phyloP scores from a whole-genome alignment of 2,888 invertebrate species.

The Ommatoiulus sabulosus region DNA sequence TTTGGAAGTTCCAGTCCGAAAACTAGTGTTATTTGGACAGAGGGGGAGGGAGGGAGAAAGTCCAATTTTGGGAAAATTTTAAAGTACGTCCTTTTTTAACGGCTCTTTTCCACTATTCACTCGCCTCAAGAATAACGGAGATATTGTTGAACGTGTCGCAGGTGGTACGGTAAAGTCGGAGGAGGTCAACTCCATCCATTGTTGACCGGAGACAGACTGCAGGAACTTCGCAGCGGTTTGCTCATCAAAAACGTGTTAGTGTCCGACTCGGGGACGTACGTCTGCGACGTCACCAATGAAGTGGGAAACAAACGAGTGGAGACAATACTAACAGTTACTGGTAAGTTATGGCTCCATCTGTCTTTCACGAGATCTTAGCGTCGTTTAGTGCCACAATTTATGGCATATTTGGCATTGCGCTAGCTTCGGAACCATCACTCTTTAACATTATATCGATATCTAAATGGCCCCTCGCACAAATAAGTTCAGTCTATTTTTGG shows the following conservation, averaged over 20 bases:
- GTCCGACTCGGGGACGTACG: constrained; percentile 57
- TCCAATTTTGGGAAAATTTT: too few relatives aligned
- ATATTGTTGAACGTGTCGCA: not conserved
- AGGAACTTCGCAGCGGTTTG: constrained; percentile 56
- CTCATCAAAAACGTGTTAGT: constrained; percentile 55
- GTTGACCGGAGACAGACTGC: constrained; percentile 56
- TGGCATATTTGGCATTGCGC: not conserved
- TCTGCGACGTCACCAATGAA: constrained; percentile 58
- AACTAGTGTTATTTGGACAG: too few relatives aligned
- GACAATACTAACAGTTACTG: constrained; percentile 64
- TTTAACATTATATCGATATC: constrained; percentile 28
- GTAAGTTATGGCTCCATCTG: constrained; percentile 68
- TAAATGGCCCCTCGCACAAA: not conserved
- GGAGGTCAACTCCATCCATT: constrained; percentile 58
- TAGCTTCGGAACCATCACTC: constrained; percentile 8
- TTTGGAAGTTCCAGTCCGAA: too few relatives aligned
- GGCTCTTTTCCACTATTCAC: too few relatives aligned
- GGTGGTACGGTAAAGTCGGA: constrained; percentile 58
- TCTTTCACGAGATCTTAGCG: not conserved
- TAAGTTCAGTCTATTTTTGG: not conserved
- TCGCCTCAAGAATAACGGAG: too few relatives aligned
- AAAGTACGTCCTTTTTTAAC: too few relatives aligned
- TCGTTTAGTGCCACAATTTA: constrained; percentile 22
- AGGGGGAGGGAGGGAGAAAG: too few relatives aligned
- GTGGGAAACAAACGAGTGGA: constrained; percentile 57